Percentiles rank a stretch among this genome's conserved stretches.
Evolutionary conservation across 2,113 vertebrate genomes (phyloP).

Genomic region (Ploceus nigricollis): DNA sequence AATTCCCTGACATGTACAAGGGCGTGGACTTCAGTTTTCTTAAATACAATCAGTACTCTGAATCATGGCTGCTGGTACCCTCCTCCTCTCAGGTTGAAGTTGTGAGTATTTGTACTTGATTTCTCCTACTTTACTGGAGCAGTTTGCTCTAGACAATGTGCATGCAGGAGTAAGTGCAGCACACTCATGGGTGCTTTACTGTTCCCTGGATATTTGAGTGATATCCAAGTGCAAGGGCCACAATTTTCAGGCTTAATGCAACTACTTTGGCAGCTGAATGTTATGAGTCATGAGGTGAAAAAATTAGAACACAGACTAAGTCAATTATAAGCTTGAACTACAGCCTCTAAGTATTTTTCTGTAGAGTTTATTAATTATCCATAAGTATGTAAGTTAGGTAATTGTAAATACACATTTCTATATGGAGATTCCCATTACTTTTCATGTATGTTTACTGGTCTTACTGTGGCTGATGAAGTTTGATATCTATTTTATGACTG

Average conservation of each 20-base stretch:
- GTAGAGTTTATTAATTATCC: not conserved
- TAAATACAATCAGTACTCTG: not conserved
- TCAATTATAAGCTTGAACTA: not conserved
- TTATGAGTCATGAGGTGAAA: not conserved
- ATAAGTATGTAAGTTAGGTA: not conserved
- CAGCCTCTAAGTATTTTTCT: not conserved
- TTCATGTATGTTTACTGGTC: not conserved
- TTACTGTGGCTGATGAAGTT: not conserved
- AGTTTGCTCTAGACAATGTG: not conserved
- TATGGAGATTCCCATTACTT: not conserved
- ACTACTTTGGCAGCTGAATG: not conserved
- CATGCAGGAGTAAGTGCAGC: accelerated
- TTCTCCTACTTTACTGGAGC: not conserved
- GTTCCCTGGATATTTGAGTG: not conserved
- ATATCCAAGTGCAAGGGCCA: not conserved
- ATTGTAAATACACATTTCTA: not conserved
- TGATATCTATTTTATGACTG: not conserved
- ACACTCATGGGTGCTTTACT: accelerated
- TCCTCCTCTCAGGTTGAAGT: not conserved
- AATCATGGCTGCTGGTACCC: not conserved
- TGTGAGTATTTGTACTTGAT: not conserved
- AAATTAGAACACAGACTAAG: not conserved
- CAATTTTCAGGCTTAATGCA: not conserved
- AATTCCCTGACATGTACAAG: accelerated
- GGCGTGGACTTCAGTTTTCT: not conserved